Evolutionary conservation across 2,113 vertebrate genomes (phyloP).

Genomic region (Passerina amoena): DNA sequence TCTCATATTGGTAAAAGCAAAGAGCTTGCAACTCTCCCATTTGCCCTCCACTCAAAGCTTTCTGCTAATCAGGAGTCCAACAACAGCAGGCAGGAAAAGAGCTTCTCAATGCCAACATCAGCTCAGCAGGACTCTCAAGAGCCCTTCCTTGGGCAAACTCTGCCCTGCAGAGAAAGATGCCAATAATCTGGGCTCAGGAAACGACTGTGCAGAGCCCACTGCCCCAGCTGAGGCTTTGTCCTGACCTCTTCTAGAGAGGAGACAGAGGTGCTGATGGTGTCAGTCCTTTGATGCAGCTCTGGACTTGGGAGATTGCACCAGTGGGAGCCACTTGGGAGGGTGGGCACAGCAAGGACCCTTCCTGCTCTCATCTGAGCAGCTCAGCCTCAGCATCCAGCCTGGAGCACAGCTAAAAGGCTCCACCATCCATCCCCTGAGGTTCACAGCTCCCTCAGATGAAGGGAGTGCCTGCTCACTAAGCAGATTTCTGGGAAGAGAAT

Average conservation of each 20-base stretch:
- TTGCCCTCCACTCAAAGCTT: neutral
- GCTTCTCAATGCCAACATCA: neutral
- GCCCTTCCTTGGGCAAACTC: neutral
- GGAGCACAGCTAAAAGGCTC: neutral
- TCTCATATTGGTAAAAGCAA: neutral
- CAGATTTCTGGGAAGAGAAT: neutral
- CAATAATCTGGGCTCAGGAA: neutral
- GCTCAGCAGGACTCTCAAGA: neutral
- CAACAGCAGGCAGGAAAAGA: neutral
- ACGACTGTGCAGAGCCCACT: neutral
- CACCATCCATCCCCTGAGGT: neutral
- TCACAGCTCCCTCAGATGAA: neutral
- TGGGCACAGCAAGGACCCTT: accelerated
- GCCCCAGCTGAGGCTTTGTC: neutral
- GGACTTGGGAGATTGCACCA: neutral
- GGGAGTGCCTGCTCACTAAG: neutral
- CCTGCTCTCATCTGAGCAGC: neutral
- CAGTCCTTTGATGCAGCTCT: neutral
- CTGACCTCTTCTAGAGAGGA: neutral
- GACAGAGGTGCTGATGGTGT: neutral
- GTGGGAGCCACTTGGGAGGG: neutral
- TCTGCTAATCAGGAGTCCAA: neutral
- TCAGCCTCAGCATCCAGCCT: neutral
- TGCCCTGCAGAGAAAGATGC: neutral
- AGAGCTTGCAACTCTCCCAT: neutral